Conservation (phyloP, 2,113 vertebrate genomes). For the Colinus virginianus region DNA sequence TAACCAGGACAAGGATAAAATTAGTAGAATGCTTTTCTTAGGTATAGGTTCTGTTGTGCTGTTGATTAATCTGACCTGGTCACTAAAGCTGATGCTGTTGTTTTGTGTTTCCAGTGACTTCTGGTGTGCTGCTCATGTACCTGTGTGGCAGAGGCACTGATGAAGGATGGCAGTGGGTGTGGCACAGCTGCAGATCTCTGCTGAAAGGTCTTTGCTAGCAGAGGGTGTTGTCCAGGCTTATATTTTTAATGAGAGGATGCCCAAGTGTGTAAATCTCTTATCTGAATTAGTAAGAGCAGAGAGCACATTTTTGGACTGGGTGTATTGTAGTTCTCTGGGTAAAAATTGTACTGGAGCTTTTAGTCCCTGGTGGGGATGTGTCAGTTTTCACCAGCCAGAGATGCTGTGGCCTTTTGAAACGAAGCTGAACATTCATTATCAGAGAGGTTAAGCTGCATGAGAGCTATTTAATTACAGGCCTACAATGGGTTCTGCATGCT, state of each 20-base stretch:
- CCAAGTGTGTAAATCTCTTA: background rate
- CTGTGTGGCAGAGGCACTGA: background rate
- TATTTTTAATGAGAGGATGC: slow-evolving; percentile 7
- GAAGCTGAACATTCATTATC: background rate
- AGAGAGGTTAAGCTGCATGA: background rate
- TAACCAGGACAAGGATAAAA: slow-evolving; percentile 15
- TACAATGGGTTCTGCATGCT: slow-evolving; percentile 30
- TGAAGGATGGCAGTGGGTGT: background rate
- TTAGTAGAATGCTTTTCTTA: background rate
- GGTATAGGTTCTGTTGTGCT: background rate
- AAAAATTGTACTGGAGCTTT: background rate
- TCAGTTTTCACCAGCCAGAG: background rate
- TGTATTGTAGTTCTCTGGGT: background rate
- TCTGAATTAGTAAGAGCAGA: background rate
- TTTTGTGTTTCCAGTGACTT: background rate
- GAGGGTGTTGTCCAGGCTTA: fast-evolving
- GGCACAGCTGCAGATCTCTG: background rate
- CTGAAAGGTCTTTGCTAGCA: background rate
- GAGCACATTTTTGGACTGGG: background rate
- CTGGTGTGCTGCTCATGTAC: background rate
- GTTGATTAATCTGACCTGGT: background rate
- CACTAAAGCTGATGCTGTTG: background rate
- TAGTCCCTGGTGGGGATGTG: background rate
- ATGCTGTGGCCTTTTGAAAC: background rate
- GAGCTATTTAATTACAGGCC: slow-evolving; percentile 50